Evolutionary conservation across 2,888 invertebrate species (phyloP).

Genomic region (Andrena minutula): DNA sequence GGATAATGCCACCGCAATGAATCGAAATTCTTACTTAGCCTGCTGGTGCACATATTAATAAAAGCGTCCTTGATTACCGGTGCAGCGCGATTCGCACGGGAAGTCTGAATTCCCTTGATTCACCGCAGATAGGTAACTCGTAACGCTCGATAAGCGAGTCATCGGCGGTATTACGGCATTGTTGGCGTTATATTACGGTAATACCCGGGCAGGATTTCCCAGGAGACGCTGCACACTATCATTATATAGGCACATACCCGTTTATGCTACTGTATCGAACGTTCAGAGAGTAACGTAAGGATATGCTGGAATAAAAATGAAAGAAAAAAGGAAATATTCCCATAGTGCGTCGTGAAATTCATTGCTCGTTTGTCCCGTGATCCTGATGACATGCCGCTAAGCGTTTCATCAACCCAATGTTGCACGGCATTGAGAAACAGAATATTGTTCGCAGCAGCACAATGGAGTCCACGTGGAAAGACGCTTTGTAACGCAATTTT

Average conservation of each 20-base stretch:
- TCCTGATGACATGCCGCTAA: neutral
- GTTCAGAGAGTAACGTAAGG: too few relatives aligned
- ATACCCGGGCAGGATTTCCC: conserved; percentile 10
- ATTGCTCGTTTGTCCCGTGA: neutral
- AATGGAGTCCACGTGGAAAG: neutral
- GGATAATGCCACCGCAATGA: neutral
- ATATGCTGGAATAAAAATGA: neutral
- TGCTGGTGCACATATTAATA: neutral
- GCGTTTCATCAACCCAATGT: conserved; percentile 40
- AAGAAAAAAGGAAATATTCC: neutral
- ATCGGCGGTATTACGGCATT: conserved; percentile 6
- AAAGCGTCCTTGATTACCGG: conserved; percentile 18
- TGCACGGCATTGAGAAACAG: conserved; percentile 9
- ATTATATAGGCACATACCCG: neutral
- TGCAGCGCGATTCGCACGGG: neutral
- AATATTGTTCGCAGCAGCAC: neutral
- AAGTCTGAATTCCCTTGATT: conserved; percentile 4
- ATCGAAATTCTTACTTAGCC: conserved; percentile 14
- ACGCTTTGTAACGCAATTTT: neutral
- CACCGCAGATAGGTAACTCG: neutral
- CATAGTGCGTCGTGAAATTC: neutral
- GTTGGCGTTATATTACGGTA: neutral
- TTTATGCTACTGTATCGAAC: neutral
- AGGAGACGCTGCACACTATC: neutral
- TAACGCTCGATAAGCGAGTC: conserved; percentile 7